Conservation (phyloP, 1,140 invertebrate species). For the Nylanderia fulva region DNA sequence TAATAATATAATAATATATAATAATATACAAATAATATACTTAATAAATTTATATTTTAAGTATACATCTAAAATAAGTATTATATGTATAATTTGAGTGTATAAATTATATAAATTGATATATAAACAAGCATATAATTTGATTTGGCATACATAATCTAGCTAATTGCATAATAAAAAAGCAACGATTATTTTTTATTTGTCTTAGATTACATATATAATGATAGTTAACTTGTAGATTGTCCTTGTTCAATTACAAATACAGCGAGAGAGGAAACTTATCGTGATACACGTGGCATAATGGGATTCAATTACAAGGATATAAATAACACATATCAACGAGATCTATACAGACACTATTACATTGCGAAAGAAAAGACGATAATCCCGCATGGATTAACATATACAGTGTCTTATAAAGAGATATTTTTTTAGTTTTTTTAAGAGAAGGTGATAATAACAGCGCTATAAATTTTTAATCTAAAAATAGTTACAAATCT, state of each 20-base stretch:
- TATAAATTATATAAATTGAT: not conserved
- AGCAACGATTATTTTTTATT: not conserved
- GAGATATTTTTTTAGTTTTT: not conserved
- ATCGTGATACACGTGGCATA: not conserved
- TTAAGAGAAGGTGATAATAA: not conserved
- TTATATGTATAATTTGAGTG: not conserved
- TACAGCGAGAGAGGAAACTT: not conserved
- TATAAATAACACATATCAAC: not conserved
- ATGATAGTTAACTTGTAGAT: not conserved
- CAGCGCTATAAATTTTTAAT: not conserved
- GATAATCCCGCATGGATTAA: not conserved
- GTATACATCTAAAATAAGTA: not conserved
- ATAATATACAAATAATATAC: no score
- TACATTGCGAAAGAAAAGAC: slow-evolving; percentile 5
- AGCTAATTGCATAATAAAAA: not conserved
- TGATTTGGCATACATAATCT: not conserved
- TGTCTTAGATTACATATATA: not conserved
- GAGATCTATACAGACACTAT: not conserved
- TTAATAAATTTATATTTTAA: not conserved
- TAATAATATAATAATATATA: not conserved
- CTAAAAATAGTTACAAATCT: not conserved
- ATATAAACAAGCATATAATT: not conserved
- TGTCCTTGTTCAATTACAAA: slow-evolving; percentile 31
- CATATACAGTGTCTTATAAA: not conserved
- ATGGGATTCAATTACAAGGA: slow-evolving; percentile 14